A percentile compares a stretch with the other conserved stretches of the same genome.
Conservation (phyloP, 2,888 invertebrate genomes). For the Rosalia funebris region DNA sequence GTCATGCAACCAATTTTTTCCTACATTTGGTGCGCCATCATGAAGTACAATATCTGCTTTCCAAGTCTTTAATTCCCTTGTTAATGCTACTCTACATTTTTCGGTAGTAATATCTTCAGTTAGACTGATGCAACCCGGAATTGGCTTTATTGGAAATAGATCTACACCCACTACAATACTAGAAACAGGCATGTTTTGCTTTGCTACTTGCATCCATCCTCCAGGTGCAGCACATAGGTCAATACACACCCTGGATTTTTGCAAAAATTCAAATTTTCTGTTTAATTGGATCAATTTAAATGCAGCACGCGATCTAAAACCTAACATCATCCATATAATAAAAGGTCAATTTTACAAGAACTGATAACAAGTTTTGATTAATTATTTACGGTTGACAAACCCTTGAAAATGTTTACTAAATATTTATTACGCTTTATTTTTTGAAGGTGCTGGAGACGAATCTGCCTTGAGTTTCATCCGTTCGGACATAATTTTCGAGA, state of each 20-base stretch:
- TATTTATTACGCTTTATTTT: too few species aligned
- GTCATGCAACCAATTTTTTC: conserved; percentile 96
- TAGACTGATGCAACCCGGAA: conserved; percentile 89
- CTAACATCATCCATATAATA: conserved; percentile 65
- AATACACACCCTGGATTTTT: conserved; percentile 94
- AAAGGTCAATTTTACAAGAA: not conserved
- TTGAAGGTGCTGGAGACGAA: too few species aligned
- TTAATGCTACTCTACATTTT: conserved; percentile 83
- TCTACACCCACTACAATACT: conserved; percentile 96
- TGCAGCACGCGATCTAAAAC: conserved; percentile 97
- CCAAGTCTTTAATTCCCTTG: conserved; percentile 91
- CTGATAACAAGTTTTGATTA: too few species aligned
- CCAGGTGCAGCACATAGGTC: conserved; percentile 99
- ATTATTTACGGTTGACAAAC: too few species aligned
- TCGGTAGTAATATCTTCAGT: conserved; percentile 97
- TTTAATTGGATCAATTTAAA: conserved; percentile 99
- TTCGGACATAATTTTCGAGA: too few species aligned
- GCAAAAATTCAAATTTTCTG: conserved; percentile 95
- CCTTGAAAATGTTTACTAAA: too few species aligned
- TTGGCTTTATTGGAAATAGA: conserved; percentile 90
- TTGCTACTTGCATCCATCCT: conserved; percentile 99
- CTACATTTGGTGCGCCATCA: conserved; percentile 99
- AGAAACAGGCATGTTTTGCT: conserved; percentile 96
- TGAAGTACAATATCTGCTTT: conserved; percentile 96
- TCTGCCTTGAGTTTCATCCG: too few species aligned